A percentile compares a stretch with the other conserved stretches of the same genome.
Conservation (phyloP, 2,888 invertebrate species). For the Agrochola lota region DNA sequence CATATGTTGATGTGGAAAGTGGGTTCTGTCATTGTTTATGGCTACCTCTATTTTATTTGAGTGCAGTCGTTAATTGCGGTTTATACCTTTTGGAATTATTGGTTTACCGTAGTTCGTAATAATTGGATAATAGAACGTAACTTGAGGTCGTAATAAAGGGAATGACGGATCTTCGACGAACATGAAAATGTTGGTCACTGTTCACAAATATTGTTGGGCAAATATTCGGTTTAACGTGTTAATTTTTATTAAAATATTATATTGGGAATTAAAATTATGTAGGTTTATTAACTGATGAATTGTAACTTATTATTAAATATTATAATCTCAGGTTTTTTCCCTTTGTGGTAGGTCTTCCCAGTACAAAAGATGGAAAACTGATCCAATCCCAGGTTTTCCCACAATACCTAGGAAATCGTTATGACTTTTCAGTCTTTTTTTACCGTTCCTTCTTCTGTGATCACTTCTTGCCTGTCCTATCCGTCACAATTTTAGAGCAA, state of each 20-base stretch:
- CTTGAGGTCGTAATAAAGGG: slow-evolving; percentile 13
- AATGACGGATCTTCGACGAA: slow-evolving; percentile 4
- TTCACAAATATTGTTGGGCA: slow-evolving; percentile 17
- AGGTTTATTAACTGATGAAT: slow-evolving; percentile 1
- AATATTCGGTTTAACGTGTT: not conserved
- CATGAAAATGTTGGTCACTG: slow-evolving; percentile 10
- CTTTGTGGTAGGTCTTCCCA: slow-evolving; percentile 23
- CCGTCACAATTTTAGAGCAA: slow-evolving; percentile 25
- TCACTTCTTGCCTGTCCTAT: not conserved
- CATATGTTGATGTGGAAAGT: slow-evolving; percentile 46
- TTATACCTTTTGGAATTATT: slow-evolving; percentile 41
- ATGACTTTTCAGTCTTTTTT: not conserved
- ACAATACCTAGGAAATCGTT: not conserved
- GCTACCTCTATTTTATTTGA: slow-evolving; percentile 39
- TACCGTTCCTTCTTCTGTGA: not conserved
- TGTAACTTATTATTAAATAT: not conserved
- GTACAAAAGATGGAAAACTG: not conserved
- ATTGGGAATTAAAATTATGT: not conserved
- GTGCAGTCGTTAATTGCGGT: slow-evolving; percentile 43
- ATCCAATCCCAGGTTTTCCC: slow-evolving; percentile 29
- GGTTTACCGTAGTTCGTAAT: slow-evolving; percentile 43
- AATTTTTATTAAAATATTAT: not conserved
- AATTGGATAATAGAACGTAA: slow-evolving; percentile 38
- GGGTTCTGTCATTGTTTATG: slow-evolving; percentile 45
- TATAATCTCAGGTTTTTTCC: not conserved